Evolutionary conservation across 2,797 vertebrate species (phyloP).

Genomic region (Arctocebus calabarensis): DNA sequence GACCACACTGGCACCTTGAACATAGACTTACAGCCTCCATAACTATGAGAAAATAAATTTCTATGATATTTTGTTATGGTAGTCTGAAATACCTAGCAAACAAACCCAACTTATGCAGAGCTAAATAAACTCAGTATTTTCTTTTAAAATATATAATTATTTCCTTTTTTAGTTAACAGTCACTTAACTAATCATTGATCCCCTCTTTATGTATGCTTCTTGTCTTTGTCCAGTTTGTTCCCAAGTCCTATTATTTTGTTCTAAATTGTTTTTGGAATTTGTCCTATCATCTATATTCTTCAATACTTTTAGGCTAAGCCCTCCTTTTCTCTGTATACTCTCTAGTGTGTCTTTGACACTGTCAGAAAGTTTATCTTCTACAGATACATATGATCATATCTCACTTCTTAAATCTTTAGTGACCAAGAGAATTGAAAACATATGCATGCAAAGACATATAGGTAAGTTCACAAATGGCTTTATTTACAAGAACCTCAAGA

Average conservation of each 20-base stretch:
- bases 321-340: neutral
- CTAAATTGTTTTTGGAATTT: neutral
- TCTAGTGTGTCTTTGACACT: neutral
- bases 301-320: neutral
- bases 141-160: constrained; percentile 5
- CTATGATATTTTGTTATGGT: neutral
- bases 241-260: neutral
- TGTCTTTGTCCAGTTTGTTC: neutral
- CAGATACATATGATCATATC: neutral
- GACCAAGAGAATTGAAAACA: neutral
- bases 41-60: neutral
- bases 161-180: neutral
- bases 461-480: neutral
- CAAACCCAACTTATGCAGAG: neutral
- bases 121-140: neutral
- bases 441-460: neutral
- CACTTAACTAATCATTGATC: neutral
- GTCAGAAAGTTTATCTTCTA: neutral
- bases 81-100: neutral
- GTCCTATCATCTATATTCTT: neutral
- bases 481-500: neutral
- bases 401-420: constrained; percentile 3
- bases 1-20: neutral
- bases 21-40: neutral
- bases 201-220: neutral